These are phyloP conservation scores for Papilio glaucus DNA, from an alignment of 1,140 invertebrate genomes.

Conservation along the genomic window DNA sequence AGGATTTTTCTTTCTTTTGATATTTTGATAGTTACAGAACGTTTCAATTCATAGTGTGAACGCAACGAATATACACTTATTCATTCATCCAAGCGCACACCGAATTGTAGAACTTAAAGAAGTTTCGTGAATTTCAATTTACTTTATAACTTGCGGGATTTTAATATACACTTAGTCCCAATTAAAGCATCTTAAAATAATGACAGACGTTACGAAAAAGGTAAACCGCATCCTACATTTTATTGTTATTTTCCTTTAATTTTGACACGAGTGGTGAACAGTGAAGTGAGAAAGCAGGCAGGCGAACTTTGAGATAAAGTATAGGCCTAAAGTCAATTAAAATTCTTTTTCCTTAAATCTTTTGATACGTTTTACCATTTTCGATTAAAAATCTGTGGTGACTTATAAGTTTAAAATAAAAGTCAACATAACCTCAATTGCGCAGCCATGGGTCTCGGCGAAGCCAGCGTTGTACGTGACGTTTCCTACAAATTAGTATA, in stretches of 20 bases:
- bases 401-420: slow-evolving; percentile 28
- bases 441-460: slow-evolving; percentile 53
- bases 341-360: neutral
- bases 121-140: slow-evolving; percentile 51
- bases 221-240: slow-evolving; percentile 63
- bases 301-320: slow-evolving; percentile 24
- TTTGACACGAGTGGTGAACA: slow-evolving; percentile 56
- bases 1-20: slow-evolving; percentile 46
- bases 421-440: slow-evolving; percentile 69
- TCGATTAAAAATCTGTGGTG: slow-evolving; percentile 29
- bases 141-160: slow-evolving; percentile 43
- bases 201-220: slow-evolving; percentile 81
- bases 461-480: slow-evolving; percentile 37
- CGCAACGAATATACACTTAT: slow-evolving; percentile 55
- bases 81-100: slow-evolving; percentile 64
- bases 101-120: slow-evolving; percentile 59
- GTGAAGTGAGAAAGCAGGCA: slow-evolving; percentile 53
- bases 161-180: slow-evolving; percentile 41
- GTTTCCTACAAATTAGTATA: slow-evolving; percentile 36
- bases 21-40: slow-evolving; percentile 44
- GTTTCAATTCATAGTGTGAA: slow-evolving; percentile 48
- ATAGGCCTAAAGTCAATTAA: slow-evolving; percentile 28
- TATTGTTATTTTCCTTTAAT: slow-evolving; percentile 49
- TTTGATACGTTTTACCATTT: slow-evolving; percentile 30
- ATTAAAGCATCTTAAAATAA: slow-evolving; percentile 57